Evolutionary conservation across 2,888 invertebrate species (phyloP).

Genomic region (Meteorus cinctellus): DNA sequence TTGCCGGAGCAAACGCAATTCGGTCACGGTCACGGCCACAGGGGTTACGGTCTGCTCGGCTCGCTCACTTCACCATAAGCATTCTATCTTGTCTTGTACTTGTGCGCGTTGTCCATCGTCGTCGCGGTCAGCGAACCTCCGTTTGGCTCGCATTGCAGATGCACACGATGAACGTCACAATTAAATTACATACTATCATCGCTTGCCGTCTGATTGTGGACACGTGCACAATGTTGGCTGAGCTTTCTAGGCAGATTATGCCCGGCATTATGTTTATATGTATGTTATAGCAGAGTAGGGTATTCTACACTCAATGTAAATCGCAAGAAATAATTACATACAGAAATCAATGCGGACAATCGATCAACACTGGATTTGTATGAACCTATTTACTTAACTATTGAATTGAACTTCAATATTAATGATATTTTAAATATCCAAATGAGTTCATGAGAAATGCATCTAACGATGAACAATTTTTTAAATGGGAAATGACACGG

Average conservation of each 20-base stretch:
- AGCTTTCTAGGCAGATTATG: constrained; percentile 4
- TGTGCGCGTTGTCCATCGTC: constrained; percentile 37
- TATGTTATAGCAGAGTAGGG: background rate
- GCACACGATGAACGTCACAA: constrained; percentile 39
- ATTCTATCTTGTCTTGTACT: constrained; percentile 31
- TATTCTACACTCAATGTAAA: background rate
- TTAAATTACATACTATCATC: constrained; percentile 34
- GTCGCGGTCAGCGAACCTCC: constrained; percentile 52
- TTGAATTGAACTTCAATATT: background rate
- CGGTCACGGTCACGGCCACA: constrained; percentile 61
- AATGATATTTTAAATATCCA: no score
- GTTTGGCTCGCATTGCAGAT: constrained; percentile 33
- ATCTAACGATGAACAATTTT: background rate
- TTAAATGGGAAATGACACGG: background rate
- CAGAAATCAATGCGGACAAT: background rate
- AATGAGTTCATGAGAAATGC: no score
- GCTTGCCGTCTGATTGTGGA: constrained; percentile 15
- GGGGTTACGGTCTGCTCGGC: constrained; percentile 55
- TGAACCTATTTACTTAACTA: background rate
- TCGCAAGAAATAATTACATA: background rate
- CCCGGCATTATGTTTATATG: background rate
- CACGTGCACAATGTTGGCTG: constrained; percentile 6
- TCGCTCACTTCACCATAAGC: constrained; percentile 46
- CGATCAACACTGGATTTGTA: background rate
- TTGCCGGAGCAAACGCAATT: constrained; percentile 50